These are phyloP conservation scores for Malaclemys terrapin DNA, from an alignment of 2,113 vertebrate genomes.

Conservation along the genomic window DNA sequence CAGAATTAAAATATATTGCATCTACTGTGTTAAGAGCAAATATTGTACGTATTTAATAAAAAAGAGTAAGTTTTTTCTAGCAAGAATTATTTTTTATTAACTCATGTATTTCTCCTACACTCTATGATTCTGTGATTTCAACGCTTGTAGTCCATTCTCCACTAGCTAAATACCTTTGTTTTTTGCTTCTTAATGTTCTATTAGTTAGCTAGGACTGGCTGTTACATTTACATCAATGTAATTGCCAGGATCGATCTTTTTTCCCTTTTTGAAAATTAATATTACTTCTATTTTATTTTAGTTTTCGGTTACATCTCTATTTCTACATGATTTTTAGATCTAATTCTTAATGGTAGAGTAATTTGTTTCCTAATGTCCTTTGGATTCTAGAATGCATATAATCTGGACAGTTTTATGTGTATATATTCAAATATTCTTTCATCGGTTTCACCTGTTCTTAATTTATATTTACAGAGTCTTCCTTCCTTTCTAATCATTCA, in stretches of 20 bases:
- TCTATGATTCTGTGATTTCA: not conserved
- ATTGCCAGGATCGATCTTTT: not conserved
- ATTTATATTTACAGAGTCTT: not conserved
- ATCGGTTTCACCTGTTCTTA: not conserved
- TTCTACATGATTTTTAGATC: not conserved
- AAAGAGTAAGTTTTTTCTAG: not conserved
- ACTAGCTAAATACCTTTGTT: not conserved
- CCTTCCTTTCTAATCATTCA: not conserved
- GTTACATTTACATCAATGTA: not conserved
- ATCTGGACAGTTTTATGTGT: not conserved
- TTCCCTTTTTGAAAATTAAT: not conserved
- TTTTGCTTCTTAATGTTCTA: not conserved
- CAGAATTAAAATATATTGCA: not conserved
- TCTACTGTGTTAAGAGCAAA: not conserved
- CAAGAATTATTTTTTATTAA: not conserved
- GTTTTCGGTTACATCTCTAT: not conserved
- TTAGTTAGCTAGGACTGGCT: not conserved
- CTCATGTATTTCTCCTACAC: fast-evolving
- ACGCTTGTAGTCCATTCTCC: not conserved
- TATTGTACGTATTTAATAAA: not conserved
- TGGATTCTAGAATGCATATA: fast-evolving
- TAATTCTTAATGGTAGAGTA: not conserved
- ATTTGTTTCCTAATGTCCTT: not conserved
- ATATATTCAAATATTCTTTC: not conserved
- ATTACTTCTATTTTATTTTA: not conserved